A percentile compares a stretch with the other conserved stretches of the same genome.
Conservation (phyloP, 2,797 vertebrate genomes). For the Pseudochirops cupreus region DNA sequence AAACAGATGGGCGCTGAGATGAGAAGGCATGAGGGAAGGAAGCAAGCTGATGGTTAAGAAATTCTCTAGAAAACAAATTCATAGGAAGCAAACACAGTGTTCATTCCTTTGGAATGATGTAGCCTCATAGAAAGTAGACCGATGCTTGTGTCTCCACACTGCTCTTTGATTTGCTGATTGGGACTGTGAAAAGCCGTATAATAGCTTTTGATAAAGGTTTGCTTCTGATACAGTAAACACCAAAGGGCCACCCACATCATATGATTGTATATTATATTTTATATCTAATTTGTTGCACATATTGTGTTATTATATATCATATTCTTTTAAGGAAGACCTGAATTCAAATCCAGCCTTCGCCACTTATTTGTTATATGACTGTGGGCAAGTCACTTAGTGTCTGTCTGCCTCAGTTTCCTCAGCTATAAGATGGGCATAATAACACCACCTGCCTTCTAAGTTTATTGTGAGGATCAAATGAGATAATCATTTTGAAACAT, state of each 20-base stretch:
- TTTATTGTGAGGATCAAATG: not conserved
- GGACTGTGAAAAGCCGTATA: conserved; percentile 41
- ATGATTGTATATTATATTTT: not conserved
- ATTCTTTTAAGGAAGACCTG: not conserved
- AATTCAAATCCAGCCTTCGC: not conserved
- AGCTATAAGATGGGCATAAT: not conserved
- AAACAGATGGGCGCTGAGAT: conserved; percentile 36
- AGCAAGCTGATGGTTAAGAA: not conserved
- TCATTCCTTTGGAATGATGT: not conserved
- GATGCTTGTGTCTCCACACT: conserved; percentile 9
- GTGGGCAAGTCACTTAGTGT: not conserved
- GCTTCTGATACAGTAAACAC: conserved; percentile 48
- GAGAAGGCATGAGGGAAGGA: conserved; percentile 42
- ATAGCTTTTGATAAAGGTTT: conserved; percentile 51
- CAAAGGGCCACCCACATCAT: not conserved
- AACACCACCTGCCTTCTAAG: not conserved
- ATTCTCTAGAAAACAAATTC: conserved; percentile 44
- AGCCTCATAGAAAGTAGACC: conserved; percentile 9
- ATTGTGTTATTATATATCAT: too few relatives aligned
- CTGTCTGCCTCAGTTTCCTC: not conserved
- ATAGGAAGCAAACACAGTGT: conserved; percentile 22
- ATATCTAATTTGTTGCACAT: not conserved
- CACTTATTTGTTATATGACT: not conserved
- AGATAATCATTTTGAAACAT: not conserved
- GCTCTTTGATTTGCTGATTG: conserved; percentile 1